Conservation (phyloP, 2,797 vertebrate species). For the Propithecus perrieri region DNA sequence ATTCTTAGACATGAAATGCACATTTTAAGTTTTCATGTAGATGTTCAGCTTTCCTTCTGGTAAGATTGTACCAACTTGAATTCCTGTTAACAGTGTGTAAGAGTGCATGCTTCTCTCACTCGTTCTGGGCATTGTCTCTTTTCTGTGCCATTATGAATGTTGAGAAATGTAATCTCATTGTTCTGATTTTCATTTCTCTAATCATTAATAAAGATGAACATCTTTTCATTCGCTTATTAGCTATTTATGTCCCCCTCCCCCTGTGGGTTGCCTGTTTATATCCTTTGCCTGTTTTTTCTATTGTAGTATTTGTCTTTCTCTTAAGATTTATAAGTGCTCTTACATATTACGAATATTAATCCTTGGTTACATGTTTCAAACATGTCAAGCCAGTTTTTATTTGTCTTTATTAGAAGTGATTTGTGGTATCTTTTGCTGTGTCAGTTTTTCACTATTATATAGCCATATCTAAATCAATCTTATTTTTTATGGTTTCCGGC, state of each 20-base stretch:
- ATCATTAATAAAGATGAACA: constrained; percentile 28
- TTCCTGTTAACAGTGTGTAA: not conserved
- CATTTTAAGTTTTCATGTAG: not conserved
- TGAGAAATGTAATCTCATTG: not conserved
- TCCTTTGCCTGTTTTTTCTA: not conserved
- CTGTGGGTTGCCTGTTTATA: not conserved
- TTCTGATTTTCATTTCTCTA: constrained; percentile 40
- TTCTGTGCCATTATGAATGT: not conserved
- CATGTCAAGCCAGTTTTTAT: not conserved
- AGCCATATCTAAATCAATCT: not conserved
- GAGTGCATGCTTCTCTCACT: not conserved
- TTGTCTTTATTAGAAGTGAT: constrained; percentile 28
- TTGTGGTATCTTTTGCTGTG: not conserved
- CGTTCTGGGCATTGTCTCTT: not conserved
- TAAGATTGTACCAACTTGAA: not conserved
- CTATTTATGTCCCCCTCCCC: not conserved
- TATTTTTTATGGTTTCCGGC: not conserved
- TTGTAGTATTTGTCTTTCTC: not conserved
- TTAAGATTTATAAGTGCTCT: not conserved
- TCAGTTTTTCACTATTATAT: not conserved
- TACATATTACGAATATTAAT: not conserved
- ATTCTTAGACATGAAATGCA: not conserved
- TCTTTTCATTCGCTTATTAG: constrained; percentile 18
- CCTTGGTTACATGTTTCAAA: not conserved
- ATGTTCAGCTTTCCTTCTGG: not conserved